Conservation (phyloP, 2,888 invertebrate species). For the Neria commutata region DNA sequence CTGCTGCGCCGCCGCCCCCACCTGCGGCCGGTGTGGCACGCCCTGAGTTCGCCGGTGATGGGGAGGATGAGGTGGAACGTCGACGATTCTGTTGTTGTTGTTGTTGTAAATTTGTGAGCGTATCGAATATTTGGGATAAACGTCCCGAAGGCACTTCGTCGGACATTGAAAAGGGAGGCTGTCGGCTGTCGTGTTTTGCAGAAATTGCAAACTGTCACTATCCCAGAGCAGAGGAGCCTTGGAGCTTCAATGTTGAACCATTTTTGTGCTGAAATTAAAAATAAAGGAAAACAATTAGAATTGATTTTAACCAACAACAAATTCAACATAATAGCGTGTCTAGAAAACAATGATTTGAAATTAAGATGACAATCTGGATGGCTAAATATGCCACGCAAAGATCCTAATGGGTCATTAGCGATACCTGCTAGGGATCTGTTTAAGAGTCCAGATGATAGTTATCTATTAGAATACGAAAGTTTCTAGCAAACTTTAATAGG, state of each 20-base stretch:
- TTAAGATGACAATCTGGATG: no score
- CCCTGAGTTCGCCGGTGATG: conserved; percentile 43
- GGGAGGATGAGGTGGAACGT: conserved; percentile 46
- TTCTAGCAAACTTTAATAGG: no score
- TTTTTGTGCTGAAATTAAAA: not conserved
- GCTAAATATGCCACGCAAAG: no score
- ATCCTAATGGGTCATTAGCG: no score
- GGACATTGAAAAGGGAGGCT: conserved; percentile 63
- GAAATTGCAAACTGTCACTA: no score
- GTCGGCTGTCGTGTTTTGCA: no score
- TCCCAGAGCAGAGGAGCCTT: not conserved
- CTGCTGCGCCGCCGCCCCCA: conserved; percentile 20
- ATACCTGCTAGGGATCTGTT: no score
- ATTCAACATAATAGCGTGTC: no score
- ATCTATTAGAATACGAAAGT: no score
- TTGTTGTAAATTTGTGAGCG: conserved; percentile 75
- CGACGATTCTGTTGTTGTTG: conserved; percentile 64
- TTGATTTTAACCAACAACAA: not conserved
- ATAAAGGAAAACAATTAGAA: not conserved
- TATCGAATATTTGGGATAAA: conserved; percentile 83
- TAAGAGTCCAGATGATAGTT: no score
- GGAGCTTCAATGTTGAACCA: not conserved
- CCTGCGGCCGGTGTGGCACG: conserved; percentile 47
- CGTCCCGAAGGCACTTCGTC: conserved; percentile 74
- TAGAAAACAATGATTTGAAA: no score